A percentile compares a stretch with the other conserved stretches of the same genome.
Evolutionary conservation across 1,140 invertebrate genomes (phyloP).

Genomic region (Nautilus pompilius): DNA sequence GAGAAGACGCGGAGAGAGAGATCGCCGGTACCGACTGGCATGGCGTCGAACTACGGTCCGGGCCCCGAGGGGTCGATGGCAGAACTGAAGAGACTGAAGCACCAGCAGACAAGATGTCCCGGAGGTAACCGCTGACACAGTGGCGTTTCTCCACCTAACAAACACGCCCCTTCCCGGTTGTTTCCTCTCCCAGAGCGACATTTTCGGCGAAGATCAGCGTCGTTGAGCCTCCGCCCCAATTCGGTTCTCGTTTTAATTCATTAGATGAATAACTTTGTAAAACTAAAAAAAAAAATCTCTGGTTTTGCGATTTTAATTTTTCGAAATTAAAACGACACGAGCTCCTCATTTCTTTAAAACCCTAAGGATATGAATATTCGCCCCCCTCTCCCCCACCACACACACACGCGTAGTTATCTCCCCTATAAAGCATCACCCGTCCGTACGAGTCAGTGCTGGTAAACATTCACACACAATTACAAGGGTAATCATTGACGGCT

Average conservation of each 20-base stretch:
- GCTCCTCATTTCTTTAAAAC: no score
- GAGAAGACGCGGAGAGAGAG: slow-evolving; percentile 27
- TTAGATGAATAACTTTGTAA: neutral
- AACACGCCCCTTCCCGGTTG: neutral
- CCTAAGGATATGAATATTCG: no score
- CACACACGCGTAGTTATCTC: no score
- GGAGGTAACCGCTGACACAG: slow-evolving; percentile 27
- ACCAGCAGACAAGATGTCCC: slow-evolving; percentile 45
- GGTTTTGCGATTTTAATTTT: no score
- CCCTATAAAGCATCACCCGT: no score
- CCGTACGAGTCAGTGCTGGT: no score
- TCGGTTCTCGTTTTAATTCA: neutral
- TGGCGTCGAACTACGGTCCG: slow-evolving; percentile 45
- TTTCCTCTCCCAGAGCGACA: neutral
- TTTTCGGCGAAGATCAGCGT: neutral
- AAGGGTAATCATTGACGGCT: no score
- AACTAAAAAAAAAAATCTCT: neutral
- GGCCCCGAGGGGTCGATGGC: slow-evolving; percentile 44
- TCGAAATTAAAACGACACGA: no score
- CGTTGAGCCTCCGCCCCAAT: neutral
- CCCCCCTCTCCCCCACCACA: no score
- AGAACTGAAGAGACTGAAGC: slow-evolving; percentile 43
- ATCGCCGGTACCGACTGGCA: slow-evolving; percentile 43
- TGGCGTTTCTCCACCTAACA: neutral
- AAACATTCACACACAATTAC: no score